Percentiles rank a stretch among this genome's conserved stretches.
Evolutionary conservation across 2,797 vertebrate species (phyloP).

Genomic region (Neosalanx taihuensis): DNA sequence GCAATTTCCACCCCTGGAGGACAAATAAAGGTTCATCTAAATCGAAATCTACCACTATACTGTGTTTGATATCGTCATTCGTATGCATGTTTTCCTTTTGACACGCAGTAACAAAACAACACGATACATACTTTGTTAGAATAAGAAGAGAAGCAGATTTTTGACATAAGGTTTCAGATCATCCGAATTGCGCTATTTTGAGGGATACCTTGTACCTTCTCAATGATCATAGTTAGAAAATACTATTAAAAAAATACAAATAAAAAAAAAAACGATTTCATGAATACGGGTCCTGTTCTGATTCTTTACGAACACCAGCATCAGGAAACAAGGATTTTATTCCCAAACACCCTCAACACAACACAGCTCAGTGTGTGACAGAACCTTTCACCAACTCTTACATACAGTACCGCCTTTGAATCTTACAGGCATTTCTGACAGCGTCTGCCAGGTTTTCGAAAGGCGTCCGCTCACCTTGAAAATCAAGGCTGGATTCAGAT

Average conservation of each 20-base stretch:
- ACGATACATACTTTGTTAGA: neutral
- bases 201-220: neutral
- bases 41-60: no score
- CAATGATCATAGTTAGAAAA: neutral
- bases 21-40: no score
- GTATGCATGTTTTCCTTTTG: no score
- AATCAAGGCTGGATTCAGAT: slow-evolving; percentile 43
- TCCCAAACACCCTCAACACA: neutral
- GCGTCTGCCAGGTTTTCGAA: slow-evolving; percentile 33
- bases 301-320: neutral
- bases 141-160: no score
- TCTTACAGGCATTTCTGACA: slow-evolving; percentile 26
- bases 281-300: neutral
- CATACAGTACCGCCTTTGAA: slow-evolving; percentile 49
- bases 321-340: neutral
- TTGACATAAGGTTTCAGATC: neutral
- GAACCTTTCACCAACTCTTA: slow-evolving; percentile 11
- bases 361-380: neutral
- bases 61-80: no score
- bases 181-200: no score
- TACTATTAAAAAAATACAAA: neutral
- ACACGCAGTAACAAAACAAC: neutral
- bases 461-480: slow-evolving; percentile 38
- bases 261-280: no score
- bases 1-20: no score